These are phyloP conservation scores for Leptodactylus fuscus DNA, from an alignment of 2,113 vertebrate genomes.

Conservation along the genomic window DNA sequence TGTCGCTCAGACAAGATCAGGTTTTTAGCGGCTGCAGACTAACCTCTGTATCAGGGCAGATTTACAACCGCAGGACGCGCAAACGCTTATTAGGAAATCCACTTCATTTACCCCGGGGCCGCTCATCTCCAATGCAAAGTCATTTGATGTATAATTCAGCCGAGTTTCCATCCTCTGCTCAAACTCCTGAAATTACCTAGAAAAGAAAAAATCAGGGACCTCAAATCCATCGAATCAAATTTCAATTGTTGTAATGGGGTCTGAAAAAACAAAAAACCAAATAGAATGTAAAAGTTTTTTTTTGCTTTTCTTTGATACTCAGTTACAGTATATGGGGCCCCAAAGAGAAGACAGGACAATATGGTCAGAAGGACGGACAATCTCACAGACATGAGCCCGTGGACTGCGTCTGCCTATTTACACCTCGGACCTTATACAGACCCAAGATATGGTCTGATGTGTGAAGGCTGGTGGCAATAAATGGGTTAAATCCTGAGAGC, in stretches of 20 bases:
- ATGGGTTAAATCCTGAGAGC: not conserved
- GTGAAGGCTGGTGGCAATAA: not conserved
- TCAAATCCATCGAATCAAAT: constrained; percentile 27
- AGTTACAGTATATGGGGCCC: too few species aligned
- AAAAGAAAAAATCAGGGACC: constrained; percentile 36
- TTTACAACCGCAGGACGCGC: constrained; percentile 16
- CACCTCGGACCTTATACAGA: not conserved
- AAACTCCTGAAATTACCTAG: constrained; percentile 4
- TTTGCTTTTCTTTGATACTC: too few species aligned
- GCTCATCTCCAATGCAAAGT: constrained; percentile 37
- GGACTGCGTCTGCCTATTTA: too few species aligned
- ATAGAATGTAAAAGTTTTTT: too few species aligned
- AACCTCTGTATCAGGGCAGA: constrained; percentile 36
- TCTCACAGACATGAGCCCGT: too few species aligned
- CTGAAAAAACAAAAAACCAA: too few species aligned
- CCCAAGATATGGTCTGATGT: not conserved
- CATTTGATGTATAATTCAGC: constrained; percentile 40
- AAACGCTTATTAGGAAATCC: constrained; percentile 22
- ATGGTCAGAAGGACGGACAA: too few species aligned
- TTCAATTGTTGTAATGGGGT: too few species aligned
- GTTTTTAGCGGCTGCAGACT: constrained; percentile 71
- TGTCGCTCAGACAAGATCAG: constrained; percentile 66
- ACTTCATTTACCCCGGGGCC: not conserved
- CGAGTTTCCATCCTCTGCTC: not conserved
- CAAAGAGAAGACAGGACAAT: too few species aligned